Conservation (phyloP, 2,888 invertebrate species). For the Drosophila kanekoi region DNA sequence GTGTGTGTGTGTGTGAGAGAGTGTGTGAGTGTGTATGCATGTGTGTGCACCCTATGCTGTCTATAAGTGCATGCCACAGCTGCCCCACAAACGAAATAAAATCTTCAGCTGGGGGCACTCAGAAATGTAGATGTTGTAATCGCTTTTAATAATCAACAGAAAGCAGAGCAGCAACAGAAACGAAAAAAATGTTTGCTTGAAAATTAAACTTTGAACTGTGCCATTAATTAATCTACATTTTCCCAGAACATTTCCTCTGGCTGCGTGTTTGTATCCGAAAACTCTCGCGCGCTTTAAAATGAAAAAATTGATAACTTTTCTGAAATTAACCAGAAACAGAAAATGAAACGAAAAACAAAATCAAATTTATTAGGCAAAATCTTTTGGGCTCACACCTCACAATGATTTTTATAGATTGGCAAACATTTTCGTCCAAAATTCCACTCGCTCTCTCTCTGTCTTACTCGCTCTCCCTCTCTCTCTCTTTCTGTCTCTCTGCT, state of each 20-base stretch:
- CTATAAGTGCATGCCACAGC: slow-evolving; percentile 59
- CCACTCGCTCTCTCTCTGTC: slow-evolving; percentile 5
- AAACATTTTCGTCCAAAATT: slow-evolving; percentile 39
- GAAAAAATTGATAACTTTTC: slow-evolving; percentile 27
- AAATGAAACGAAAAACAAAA: slow-evolving; percentile 13
- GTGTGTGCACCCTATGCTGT: slow-evolving; percentile 11
- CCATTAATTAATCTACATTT: slow-evolving; percentile 72
- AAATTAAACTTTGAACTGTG: slow-evolving; percentile 80
- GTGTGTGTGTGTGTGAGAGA: slow-evolving; percentile 9
- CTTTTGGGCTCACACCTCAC: slow-evolving; percentile 44
- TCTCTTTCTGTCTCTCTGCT: slow-evolving; percentile 15
- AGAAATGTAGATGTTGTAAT: slow-evolving; percentile 71
- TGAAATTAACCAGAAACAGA: slow-evolving; percentile 53
- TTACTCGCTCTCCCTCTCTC: slow-evolving; percentile 8
- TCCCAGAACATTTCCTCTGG: slow-evolving; percentile 9
- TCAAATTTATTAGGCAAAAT: slow-evolving; percentile 21
- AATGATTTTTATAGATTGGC: slow-evolving; percentile 69
- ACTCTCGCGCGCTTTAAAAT: slow-evolving; percentile 1
- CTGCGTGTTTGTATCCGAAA: slow-evolving; percentile 20
- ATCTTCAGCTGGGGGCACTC: slow-evolving; percentile 34
- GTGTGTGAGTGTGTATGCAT: slow-evolving; percentile 13
- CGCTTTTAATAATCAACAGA: slow-evolving; percentile 61
- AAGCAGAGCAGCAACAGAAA: slow-evolving; percentile 22
- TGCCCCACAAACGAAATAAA: slow-evolving; percentile 34
- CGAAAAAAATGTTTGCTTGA: slow-evolving; percentile 54